Percentiles rank a stretch among this genome's conserved stretches.
These are phyloP conservation scores for Ganaspis brasiliensis DNA, from an alignment of 2,888 invertebrate genomes.

Conservation along the genomic window DNA sequence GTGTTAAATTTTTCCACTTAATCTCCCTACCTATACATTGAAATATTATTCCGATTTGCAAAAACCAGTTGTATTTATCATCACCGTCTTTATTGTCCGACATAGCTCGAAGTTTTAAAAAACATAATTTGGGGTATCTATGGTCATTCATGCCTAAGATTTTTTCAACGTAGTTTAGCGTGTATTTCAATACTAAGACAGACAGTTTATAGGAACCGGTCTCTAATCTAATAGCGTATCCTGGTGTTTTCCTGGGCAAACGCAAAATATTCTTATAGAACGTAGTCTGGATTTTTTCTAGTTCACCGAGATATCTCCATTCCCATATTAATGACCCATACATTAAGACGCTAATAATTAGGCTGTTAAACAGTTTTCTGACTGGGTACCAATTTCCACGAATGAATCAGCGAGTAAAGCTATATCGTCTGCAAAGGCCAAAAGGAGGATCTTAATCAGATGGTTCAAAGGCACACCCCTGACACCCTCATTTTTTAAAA, in stretches of 20 bases:
- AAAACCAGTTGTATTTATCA: not conserved
- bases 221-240: not conserved
- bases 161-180: not conserved
- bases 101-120: not conserved
- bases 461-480: not conserved
- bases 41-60: not conserved
- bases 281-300: not conserved
- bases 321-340: not conserved
- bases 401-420: not conserved
- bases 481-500: not conserved
- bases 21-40: not conserved
- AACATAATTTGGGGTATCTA: not conserved
- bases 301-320: not conserved
- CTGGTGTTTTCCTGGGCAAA: slow-evolving; percentile 14
- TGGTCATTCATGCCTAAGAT: not conserved
- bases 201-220: not conserved
- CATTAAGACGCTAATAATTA: not conserved
- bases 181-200: not conserved
- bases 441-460: no score
- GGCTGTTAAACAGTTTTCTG: not conserved
- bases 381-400: not conserved
- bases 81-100: not conserved
- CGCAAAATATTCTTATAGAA: slow-evolving; percentile 24
- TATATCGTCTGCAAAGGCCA: no score
- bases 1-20: not conserved